Evolutionary conservation across 2,113 vertebrate genomes (phyloP).

Genomic region (Microtus montanus): DNA sequence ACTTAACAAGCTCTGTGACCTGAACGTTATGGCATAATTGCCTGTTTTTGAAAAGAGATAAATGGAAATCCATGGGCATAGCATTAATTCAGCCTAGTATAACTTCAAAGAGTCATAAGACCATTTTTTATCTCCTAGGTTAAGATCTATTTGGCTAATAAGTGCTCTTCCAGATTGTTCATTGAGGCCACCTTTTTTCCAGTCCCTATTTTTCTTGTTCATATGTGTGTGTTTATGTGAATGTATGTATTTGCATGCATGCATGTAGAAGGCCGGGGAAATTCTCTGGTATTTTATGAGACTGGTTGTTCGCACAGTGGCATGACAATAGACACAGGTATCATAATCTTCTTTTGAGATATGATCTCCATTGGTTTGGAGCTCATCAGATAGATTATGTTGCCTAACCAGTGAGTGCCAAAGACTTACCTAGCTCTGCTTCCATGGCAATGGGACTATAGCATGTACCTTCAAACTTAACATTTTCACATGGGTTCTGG

Average conservation of each 20-base stretch:
- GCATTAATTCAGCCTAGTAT: constrained; percentile 20
- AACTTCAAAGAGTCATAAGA: neutral
- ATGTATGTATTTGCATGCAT: neutral
- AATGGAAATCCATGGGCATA: neutral
- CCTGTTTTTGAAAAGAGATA: constrained; percentile 39
- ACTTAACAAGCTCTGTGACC: constrained; percentile 23
- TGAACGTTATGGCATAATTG: constrained; percentile 1
- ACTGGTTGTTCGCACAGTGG: neutral
- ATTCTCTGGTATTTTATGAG: neutral
- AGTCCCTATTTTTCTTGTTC: too few relatives aligned
- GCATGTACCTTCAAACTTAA: too few relatives aligned
- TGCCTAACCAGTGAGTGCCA: neutral
- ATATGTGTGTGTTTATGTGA: neutral
- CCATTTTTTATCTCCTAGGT: neutral
- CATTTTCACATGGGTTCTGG: neutral
- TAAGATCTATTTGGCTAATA: constrained; percentile 4
- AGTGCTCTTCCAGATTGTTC: neutral
- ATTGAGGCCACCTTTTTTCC: too few relatives aligned
- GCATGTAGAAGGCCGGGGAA: neutral
- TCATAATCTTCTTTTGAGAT: neutral
- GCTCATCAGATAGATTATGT: too few relatives aligned
- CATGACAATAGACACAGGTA: neutral
- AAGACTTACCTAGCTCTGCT: too few relatives aligned
- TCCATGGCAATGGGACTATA: too few relatives aligned
- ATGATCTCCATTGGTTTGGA: too few relatives aligned